Conservation (phyloP, 2,113 vertebrate genomes). For the Pelobates fuscus region DNA sequence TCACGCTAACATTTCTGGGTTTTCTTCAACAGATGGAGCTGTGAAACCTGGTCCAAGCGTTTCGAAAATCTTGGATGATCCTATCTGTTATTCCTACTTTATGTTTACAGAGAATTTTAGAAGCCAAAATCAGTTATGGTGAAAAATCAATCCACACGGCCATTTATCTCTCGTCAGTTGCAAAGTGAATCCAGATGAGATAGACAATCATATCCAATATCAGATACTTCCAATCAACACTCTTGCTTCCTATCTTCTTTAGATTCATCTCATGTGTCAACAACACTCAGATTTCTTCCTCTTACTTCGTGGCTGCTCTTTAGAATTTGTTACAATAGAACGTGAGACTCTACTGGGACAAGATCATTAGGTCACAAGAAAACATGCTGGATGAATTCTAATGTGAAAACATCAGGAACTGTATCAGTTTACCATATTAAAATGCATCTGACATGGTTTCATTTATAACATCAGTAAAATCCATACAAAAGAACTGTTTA, state of each 20-base stretch:
- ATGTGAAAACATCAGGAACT: not conserved
- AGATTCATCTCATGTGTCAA: rapidly evolving
- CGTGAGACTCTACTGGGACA: not conserved
- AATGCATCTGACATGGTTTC: too few relatives aligned
- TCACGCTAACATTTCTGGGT: not conserved
- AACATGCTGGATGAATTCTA: conserved; percentile 6
- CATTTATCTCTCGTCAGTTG: not conserved
- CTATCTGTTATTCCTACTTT: conserved; percentile 14
- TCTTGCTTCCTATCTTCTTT: not conserved
- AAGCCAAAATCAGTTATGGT: not conserved
- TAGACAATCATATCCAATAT: not conserved
- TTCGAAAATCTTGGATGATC: conserved; percentile 8
- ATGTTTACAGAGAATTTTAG: not conserved
- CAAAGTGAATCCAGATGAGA: not conserved
- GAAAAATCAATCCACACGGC: not conserved
- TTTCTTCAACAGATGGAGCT: not conserved
- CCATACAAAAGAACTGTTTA: too few relatives aligned
- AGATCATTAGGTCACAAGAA: conserved; percentile 14
- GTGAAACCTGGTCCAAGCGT: not conserved
- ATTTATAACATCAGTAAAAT: too few relatives aligned
- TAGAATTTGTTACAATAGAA: not conserved
- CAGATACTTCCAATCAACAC: not conserved
- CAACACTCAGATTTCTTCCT: not conserved
- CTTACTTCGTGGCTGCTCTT: not conserved
- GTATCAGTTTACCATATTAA: not conserved